Conservation (phyloP, 2,113 vertebrate species). For the Hemibagrus wyckioides region DNA sequence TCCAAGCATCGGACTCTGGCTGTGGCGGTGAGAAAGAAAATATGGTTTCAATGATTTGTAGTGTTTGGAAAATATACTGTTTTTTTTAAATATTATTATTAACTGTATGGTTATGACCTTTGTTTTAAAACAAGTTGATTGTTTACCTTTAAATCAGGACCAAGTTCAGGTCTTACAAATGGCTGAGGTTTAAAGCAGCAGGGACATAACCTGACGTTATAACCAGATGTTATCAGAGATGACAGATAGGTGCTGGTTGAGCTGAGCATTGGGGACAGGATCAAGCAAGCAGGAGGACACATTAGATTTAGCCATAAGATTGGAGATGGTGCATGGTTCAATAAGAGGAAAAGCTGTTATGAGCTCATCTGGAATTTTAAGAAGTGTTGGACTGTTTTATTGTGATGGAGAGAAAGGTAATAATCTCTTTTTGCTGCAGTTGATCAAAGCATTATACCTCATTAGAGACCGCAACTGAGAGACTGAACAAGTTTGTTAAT, state of each 20-base stretch:
- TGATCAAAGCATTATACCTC: neutral
- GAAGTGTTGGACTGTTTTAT: neutral
- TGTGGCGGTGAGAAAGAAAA: too few relatives aligned
- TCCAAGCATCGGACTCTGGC: too few relatives aligned
- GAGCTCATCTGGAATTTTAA: neutral
- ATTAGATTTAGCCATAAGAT: neutral
- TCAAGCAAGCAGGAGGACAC: neutral
- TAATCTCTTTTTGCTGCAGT: neutral
- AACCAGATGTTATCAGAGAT: neutral
- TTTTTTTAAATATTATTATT: too few relatives aligned
- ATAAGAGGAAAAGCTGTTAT: neutral
- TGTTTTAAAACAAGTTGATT: neutral
- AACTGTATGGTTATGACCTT: neutral
- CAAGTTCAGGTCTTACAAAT: neutral
- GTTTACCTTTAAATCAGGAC: neutral
- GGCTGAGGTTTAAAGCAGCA: neutral
- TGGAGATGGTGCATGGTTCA: neutral
- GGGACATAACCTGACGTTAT: neutral
- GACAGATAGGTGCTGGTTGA: neutral
- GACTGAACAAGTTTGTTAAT: neutral
- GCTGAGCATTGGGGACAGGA: neutral
- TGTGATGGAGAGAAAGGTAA: neutral
- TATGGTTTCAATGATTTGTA: neutral
- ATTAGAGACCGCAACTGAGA: neutral
- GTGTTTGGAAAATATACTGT: too few relatives aligned